Percentiles rank a stretch among this genome's conserved stretches.
Evolutionary conservation across 2,888 invertebrate species (phyloP).

Genomic region (Chrysina gloriosa): DNA sequence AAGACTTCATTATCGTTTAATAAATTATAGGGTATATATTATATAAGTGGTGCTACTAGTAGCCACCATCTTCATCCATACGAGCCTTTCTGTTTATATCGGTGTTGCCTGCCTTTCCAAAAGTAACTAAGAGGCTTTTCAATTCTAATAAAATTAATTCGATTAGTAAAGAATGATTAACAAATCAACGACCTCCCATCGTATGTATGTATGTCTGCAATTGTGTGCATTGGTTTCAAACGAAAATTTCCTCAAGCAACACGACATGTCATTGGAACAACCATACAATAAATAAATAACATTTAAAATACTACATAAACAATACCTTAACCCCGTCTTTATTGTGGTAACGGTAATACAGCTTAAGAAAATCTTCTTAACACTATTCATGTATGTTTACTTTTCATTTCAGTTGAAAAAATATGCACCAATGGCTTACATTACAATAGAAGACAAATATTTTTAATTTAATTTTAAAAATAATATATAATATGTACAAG

Average conservation of each 20-base stretch:
- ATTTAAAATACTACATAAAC: constrained; percentile 47
- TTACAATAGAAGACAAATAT: background rate
- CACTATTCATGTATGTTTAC: background rate
- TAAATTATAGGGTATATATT: constrained; percentile 17
- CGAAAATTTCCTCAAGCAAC: constrained; percentile 46
- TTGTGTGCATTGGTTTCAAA: too few relatives aligned
- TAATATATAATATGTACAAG: constrained; percentile 19
- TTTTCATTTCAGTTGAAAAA: background rate
- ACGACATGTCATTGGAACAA: constrained; percentile 53
- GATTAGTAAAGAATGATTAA: too few relatives aligned
- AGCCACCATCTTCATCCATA: constrained; percentile 11
- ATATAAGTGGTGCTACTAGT: background rate
- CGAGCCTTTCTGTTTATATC: constrained; percentile 1
- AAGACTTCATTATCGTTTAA: constrained; percentile 24
- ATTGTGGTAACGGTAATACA: constrained; percentile 31
- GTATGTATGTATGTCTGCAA: background rate
- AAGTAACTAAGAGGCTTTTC: constrained; percentile 23
- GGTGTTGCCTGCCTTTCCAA: constrained; percentile 22
- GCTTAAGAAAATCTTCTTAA: background rate
- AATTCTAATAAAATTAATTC: constrained; percentile 7
- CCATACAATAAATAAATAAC: constrained; percentile 57
- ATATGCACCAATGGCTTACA: constrained; percentile 6
- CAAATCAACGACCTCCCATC: too few relatives aligned
- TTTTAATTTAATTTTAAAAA: constrained; percentile 3
- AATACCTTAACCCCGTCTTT: constrained; percentile 46